Conservation (phyloP, 2,797 vertebrate species). For the Orientallactaga sibirica region DNA sequence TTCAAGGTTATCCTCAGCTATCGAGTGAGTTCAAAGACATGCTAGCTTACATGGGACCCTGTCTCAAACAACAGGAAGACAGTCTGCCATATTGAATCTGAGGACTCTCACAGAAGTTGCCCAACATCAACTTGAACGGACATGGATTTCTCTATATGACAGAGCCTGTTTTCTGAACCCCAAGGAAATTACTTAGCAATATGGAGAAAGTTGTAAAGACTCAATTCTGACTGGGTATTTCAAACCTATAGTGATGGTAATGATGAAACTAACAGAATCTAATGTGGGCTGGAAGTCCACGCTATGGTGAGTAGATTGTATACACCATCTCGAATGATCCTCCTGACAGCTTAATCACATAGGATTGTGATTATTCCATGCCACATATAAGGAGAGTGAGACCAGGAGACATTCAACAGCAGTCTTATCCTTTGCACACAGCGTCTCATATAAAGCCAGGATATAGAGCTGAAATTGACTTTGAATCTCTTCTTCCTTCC, state of each 20-base stretch:
- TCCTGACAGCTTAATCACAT: background rate
- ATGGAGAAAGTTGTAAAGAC: conserved; percentile 1
- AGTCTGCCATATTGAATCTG: background rate
- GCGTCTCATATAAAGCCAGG: too few species aligned
- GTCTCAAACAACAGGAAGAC: background rate
- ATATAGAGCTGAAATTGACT: too few species aligned
- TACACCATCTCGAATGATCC: background rate
- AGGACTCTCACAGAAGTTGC: background rate
- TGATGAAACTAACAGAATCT: background rate
- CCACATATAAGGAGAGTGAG: background rate
- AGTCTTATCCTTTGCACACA: too few species aligned
- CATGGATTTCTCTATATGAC: conserved; percentile 1
- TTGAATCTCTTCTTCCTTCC: too few species aligned
- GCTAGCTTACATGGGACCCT: background rate
- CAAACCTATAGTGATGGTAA: background rate
- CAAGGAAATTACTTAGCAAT: conserved; percentile 23
- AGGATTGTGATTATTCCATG: background rate
- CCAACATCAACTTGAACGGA: conserved; percentile 1
- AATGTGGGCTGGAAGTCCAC: background rate
- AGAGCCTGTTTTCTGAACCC: background rate
- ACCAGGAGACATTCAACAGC: background rate
- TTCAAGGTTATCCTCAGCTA: background rate
- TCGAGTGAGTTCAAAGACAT: background rate
- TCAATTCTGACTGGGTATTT: background rate
- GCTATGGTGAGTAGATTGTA: background rate